These are phyloP conservation scores for Bucorvus abyssinicus DNA, from an alignment of 2,797 vertebrate species.

Conservation along the genomic window DNA sequence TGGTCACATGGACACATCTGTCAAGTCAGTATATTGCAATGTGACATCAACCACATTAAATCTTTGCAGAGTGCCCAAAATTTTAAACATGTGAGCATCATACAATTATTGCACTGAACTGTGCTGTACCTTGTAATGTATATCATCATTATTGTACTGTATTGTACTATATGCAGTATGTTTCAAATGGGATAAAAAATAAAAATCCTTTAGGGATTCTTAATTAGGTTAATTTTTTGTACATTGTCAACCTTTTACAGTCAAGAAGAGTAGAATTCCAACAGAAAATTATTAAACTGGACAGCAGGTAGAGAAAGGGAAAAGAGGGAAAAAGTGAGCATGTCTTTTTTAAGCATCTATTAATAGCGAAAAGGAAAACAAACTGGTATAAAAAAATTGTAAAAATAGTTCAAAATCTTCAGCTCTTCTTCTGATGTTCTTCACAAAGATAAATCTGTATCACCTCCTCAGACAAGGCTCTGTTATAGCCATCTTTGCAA, in stretches of 20 bases:
- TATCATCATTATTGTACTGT: background rate
- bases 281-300: background rate
- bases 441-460: background rate
- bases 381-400: background rate
- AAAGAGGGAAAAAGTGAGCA: background rate
- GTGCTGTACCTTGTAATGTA: background rate
- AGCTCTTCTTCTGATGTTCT: background rate
- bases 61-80: background rate
- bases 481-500: background rate
- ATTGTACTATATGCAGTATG: background rate
- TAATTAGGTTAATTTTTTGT: background rate
- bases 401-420: background rate
- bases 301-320: background rate
- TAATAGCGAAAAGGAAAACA: background rate
- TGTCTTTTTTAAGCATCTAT: background rate
- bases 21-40: background rate
- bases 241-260: accelerated
- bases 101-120: background rate
- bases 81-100: background rate
- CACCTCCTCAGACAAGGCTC: background rate
- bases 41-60: background rate
- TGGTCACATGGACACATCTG: background rate
- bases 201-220: background rate
- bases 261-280: background rate
- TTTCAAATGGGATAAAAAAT: background rate